Evolutionary conservation across 2,797 vertebrate genomes (phyloP).

Genomic region (Eupleurogrammus muticus): DNA sequence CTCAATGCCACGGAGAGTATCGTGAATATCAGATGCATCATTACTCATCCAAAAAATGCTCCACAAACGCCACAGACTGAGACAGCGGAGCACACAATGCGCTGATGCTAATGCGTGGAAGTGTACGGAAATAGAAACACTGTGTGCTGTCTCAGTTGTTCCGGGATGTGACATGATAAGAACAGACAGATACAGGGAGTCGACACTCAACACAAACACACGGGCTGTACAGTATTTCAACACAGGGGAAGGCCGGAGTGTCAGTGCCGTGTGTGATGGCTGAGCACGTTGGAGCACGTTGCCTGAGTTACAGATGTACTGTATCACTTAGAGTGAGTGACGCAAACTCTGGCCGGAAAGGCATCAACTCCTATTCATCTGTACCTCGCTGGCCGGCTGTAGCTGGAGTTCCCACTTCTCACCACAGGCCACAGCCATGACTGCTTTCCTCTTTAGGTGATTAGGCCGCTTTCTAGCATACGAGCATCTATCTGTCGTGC

Average conservation of each 20-base stretch:
- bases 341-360: slow-evolving; percentile 47
- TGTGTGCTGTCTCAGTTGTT: slow-evolving; percentile 60
- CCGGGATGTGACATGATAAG: slow-evolving; percentile 68
- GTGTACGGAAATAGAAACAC: slow-evolving; percentile 66
- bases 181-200: slow-evolving; percentile 68
- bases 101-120: slow-evolving; percentile 65
- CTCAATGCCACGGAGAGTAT: slow-evolving; percentile 33
- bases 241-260: slow-evolving; percentile 47
- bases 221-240: slow-evolving; percentile 48
- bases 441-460: slow-evolving; percentile 28
- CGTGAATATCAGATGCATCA: slow-evolving; percentile 57
- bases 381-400: background rate
- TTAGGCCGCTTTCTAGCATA: slow-evolving; percentile 9
- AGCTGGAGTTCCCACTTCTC: slow-evolving; percentile 24
- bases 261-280: slow-evolving; percentile 54
- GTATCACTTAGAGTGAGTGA: slow-evolving; percentile 19
- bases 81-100: slow-evolving; percentile 54
- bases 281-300: slow-evolving; percentile 27
- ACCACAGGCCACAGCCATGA: slow-evolving; percentile 2
- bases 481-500: slow-evolving; percentile 26
- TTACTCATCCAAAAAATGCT: slow-evolving; percentile 51
- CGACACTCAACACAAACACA: slow-evolving; percentile 68
- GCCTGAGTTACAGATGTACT: slow-evolving; percentile 29
- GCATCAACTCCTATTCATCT: slow-evolving; percentile 22
- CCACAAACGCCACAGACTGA: slow-evolving; percentile 51